Percentiles rank a stretch among this genome's conserved stretches.
Conservation (phyloP, 2,113 vertebrate genomes). For the Megaleporinus macrocephalus region DNA sequence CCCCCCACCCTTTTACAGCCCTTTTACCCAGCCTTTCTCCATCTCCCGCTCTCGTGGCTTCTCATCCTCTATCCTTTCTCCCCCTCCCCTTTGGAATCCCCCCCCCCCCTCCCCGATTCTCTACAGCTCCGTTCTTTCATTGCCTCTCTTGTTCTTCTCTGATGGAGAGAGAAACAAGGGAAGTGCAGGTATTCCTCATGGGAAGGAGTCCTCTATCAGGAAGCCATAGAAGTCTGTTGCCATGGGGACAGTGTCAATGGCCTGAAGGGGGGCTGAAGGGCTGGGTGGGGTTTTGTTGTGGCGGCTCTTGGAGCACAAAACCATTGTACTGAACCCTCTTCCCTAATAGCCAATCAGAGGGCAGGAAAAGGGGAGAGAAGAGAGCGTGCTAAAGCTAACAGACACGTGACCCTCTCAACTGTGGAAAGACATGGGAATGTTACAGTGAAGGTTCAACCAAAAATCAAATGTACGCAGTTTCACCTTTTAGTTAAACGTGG, state of each 20-base stretch:
- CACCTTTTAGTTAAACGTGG: too few relatives aligned
- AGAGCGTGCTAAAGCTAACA: slow-evolving; percentile 11
- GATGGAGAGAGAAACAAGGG: slow-evolving; percentile 36
- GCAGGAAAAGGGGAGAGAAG: background rate
- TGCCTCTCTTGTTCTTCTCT: slow-evolving; percentile 17
- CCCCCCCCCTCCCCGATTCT: too few relatives aligned
- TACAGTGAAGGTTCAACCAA: too few relatives aligned
- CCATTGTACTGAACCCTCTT: slow-evolving; percentile 39
- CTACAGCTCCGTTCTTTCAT: slow-evolving; percentile 13
- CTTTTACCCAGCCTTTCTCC: background rate
- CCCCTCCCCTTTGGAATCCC: background rate
- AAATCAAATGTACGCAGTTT: too few relatives aligned
- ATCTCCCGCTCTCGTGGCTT: slow-evolving; percentile 1
- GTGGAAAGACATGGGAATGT: too few relatives aligned
- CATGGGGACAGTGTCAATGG: slow-evolving; percentile 79
- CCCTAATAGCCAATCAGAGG: slow-evolving; percentile 29
- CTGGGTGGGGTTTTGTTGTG: background rate
- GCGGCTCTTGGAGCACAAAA: slow-evolving; percentile 32
- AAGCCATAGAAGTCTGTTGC: slow-evolving; percentile 75
- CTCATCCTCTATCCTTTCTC: background rate
- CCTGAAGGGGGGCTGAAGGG: slow-evolving; percentile 63
- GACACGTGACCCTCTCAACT: background rate
- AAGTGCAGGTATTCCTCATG: slow-evolving; percentile 41
- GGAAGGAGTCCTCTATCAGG: slow-evolving; percentile 70
- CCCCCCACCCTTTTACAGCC: background rate